Conservation (phyloP, 2,797 vertebrate species). For the Apodemus agrarius region DNA sequence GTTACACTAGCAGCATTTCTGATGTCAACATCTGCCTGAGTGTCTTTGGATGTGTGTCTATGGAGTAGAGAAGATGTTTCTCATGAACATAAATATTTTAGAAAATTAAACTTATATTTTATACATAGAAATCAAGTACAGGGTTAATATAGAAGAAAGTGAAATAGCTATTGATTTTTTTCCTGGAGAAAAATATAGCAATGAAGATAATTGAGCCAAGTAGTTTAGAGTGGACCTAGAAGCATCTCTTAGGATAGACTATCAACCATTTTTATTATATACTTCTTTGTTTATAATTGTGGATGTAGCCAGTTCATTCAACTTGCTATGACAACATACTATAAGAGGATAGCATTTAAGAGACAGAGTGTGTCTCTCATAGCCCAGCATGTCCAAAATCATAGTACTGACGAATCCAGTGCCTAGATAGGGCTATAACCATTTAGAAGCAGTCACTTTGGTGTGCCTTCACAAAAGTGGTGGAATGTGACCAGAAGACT, state of each 20-base stretch:
- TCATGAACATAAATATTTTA: neutral
- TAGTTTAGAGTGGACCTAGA: neutral
- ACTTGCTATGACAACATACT: neutral
- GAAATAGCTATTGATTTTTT: slow-evolving; percentile 41
- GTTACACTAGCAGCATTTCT: too few relatives aligned
- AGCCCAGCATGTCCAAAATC: neutral
- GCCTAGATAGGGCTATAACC: neutral
- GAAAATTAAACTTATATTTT: neutral
- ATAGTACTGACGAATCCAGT: neutral
- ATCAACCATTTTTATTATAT: neutral
- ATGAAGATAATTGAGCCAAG: slow-evolving; percentile 29
- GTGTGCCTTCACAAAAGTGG: neutral
- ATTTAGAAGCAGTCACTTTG: neutral
- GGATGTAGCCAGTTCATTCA: neutral
- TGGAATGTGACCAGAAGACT: neutral
- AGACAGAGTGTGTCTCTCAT: neutral
- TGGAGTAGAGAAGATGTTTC: neutral
- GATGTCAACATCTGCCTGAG: neutral
- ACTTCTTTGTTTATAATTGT: neutral
- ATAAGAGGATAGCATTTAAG: neutral
- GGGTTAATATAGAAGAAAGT: neutral
- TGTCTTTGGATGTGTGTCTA: neutral
- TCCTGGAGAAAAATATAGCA: neutral
- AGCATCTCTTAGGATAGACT: neutral
- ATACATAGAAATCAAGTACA: neutral